Conservation (phyloP, 2,797 vertebrate genomes). For the Gila robusta region DNA sequence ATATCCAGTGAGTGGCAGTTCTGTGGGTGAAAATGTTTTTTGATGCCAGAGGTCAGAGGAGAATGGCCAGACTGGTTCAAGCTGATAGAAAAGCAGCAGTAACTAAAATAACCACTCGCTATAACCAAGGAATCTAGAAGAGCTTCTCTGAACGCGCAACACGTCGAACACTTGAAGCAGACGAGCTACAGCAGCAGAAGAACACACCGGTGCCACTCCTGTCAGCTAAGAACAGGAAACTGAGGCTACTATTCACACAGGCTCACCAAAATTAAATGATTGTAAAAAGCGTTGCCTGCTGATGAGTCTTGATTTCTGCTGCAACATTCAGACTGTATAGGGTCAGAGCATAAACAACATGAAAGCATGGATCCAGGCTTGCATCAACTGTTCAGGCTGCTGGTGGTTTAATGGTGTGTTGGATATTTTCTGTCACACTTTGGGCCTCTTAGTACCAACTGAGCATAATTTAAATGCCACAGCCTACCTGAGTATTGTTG, state of each 20-base stretch:
- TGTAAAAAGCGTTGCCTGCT: neutral
- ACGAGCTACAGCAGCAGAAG: neutral
- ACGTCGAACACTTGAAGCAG: neutral
- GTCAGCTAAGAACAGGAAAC: too few species aligned
- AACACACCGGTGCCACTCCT: neutral
- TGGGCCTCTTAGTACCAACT: too few species aligned
- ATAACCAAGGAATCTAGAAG: neutral
- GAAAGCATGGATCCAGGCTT: neutral
- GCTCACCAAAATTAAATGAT: neutral
- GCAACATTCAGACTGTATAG: slow-evolving; percentile 12
- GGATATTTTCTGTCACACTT: too few species aligned
- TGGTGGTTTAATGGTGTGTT: neutral
- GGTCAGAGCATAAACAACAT: slow-evolving; percentile 42
- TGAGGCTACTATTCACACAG: neutral
- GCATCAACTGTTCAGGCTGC: neutral
- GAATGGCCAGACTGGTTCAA: neutral
- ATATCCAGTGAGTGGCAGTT: too few species aligned
- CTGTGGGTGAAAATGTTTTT: neutral
- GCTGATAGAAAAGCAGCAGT: too few species aligned
- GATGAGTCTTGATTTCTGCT: slow-evolving; percentile 16
- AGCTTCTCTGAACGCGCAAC: neutral
- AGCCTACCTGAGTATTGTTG: too few species aligned
- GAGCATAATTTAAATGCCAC: too few species aligned
- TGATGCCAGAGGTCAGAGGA: slow-evolving; percentile 62
- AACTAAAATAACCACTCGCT: too few species aligned